These are phyloP conservation scores for Drosophila multiciliata DNA, from an alignment of 2,888 invertebrate species.

Conservation along the genomic window DNA sequence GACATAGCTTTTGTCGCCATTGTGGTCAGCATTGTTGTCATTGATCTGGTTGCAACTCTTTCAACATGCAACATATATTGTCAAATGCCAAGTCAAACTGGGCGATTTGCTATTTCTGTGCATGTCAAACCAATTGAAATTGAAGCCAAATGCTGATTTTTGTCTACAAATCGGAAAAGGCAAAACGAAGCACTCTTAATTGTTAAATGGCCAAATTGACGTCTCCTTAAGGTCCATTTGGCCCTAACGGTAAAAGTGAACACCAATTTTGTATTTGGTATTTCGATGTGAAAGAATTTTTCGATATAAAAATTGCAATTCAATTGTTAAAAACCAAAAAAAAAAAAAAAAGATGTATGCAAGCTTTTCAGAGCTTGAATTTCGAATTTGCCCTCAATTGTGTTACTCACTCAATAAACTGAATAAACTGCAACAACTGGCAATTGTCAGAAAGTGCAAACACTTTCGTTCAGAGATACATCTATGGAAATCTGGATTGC, in stretches of 20 bases:
- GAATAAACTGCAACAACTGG: not conserved
- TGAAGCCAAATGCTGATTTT: not conserved
- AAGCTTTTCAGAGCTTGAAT: not conserved
- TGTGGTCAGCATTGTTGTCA: slow-evolving; percentile 41
- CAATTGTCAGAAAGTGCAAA: not conserved
- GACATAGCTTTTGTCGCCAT: slow-evolving; percentile 25
- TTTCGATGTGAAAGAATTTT: too few relatives aligned
- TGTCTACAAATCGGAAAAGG: not conserved
- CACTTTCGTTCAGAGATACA: not conserved
- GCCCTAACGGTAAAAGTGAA: too few relatives aligned
- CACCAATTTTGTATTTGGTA: too few relatives aligned
- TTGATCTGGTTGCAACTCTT: slow-evolving; percentile 20
- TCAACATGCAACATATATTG: slow-evolving; percentile 11
- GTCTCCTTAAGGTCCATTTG: too few relatives aligned
- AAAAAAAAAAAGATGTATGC: not conserved
- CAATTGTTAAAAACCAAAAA: not conserved
- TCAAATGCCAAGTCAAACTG: slow-evolving; percentile 8
- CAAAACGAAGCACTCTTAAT: not conserved
- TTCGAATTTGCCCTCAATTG: not conserved
- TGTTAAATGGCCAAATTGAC: not conserved
- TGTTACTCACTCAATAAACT: too few relatives aligned
- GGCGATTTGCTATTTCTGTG: not conserved
- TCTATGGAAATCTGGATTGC: not conserved
- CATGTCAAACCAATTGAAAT: not conserved
- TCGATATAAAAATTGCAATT: not conserved